Evolutionary conservation across 2,797 vertebrate species (phyloP), one percentile per base, ranked within the genome.

Genomic region (Coracias cyanogaster): DNA sequence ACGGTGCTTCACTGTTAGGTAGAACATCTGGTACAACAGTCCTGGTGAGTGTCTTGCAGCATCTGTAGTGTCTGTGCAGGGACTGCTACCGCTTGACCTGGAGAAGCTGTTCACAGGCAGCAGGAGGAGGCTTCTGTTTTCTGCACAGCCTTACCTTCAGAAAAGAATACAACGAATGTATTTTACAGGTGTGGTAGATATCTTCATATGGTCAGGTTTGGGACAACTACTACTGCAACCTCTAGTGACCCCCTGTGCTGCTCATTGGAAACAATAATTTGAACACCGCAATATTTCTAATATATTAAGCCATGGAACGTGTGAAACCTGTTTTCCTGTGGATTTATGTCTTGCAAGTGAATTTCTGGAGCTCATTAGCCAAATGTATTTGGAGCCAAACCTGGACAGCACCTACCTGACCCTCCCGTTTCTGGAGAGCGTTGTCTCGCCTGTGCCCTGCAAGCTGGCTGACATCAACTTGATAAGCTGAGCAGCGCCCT

Each of bases 321-420:
- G 87, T 90, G 76, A 94, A 90, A 86, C 62, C 37, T 82, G 90
- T 62, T 92, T 95, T 94, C 92, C 94, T 93, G 80, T 41, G 77
- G 52, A 71, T 82, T 93, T 93, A 74, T 62, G 77, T 82, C 62
- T 76, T 91, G 90, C 82, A 90, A 95, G 71, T 31, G 52, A 66
- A 60, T 93, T 91, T 82, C 83, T 79, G 67, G 93, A 85, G 87
- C 80, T 90, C 71, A 14, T 84, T 88, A 85, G 76, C 86, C 83
- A 74, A 82, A 71, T 67, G 26, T 28, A 49, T 67, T 8, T 8
- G 49, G 58, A 90, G 87, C 71, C 92, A 82, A 86, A 86, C 67
- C 67, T 58, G 76, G 84, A 49, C 52, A 88, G 87, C 80, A 52
- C 80, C 85, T 78, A 55, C 33, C 71, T 71, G 90, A 85, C 66